phyloP scores from a whole-genome alignment of 1,140 invertebrate genomes.

The Maniola jurtina region DNA sequence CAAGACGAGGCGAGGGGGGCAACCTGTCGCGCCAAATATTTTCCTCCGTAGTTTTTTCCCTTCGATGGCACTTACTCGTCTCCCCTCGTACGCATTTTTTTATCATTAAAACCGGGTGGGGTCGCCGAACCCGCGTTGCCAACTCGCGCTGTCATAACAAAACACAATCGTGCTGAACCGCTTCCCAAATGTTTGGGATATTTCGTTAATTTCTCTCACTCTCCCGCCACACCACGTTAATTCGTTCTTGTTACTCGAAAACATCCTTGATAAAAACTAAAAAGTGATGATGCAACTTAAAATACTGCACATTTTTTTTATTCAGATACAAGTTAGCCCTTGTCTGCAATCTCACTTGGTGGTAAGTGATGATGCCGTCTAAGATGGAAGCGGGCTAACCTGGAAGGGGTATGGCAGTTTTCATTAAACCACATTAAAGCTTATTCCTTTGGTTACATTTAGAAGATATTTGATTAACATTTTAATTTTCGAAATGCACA shows the following conservation, averaged over 20 bases:
- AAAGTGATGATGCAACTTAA: neutral
- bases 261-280: too few species aligned
- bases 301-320: too few species aligned
- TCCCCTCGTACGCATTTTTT: conserved; percentile 77
- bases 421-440: too few species aligned
- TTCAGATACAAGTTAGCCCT: too few species aligned
- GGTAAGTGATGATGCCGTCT: too few species aligned
- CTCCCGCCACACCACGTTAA: neutral
- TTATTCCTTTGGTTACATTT: too few species aligned
- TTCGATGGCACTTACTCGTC: conserved; percentile 74
- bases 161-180: conserved; percentile 63
- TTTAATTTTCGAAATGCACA: too few species aligned
- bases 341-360: too few species aligned
- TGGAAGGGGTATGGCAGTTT: too few species aligned
- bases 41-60: conserved; percentile 77
- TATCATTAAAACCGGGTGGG: conserved; percentile 76
- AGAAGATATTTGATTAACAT: too few species aligned
- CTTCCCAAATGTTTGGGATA: conserved; percentile 47
- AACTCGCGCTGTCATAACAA: conserved; percentile 74
- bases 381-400: too few species aligned
- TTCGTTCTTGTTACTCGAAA: neutral
- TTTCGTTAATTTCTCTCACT: conserved; percentile 30
- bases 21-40: conserved; percentile 78
- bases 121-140: conserved; percentile 71
- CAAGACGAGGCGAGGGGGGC: conserved; percentile 43